Conservation (phyloP, 2,797 vertebrate genomes). For the Hirundo rustica region DNA sequence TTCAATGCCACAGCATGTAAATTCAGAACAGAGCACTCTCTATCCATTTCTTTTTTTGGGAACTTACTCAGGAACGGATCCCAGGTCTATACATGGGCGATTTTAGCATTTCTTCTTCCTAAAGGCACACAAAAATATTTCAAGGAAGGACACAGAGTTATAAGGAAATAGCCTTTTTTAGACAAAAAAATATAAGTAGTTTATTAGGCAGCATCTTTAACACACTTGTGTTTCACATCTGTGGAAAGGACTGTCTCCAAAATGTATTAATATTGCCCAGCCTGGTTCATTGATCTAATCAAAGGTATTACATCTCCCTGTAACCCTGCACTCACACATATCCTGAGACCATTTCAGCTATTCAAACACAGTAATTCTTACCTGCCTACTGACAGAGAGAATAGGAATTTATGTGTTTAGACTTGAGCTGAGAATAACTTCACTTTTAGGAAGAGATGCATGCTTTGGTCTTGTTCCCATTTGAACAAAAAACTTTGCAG, state of each 20-base stretch:
- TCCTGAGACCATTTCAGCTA: not conserved
- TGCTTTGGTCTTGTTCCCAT: not conserved
- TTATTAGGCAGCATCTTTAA: not conserved
- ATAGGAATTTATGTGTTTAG: not conserved
- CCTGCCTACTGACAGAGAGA: not conserved
- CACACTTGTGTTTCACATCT: not conserved
- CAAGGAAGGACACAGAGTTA: not conserved
- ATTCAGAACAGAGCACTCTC: not conserved
- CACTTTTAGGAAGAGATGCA: not conserved
- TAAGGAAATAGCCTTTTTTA: not conserved
- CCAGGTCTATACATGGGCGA: fast-evolving
- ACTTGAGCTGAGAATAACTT: not conserved
- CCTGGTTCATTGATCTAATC: not conserved
- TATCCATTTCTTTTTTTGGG: not conserved
- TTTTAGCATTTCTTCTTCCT: not conserved
- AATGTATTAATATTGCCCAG: not conserved
- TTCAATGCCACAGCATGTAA: not conserved
- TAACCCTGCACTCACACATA: not conserved
- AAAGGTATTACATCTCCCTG: not conserved
- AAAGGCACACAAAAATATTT: not conserved
- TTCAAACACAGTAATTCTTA: not conserved
- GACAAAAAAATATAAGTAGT: not conserved
- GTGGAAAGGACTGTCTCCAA: not conserved
- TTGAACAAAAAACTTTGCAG: not conserved
- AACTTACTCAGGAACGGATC: not conserved